These are phyloP conservation scores for Biston betularia DNA, from an alignment of 2,888 invertebrate genomes.

Conservation along the genomic window DNA sequence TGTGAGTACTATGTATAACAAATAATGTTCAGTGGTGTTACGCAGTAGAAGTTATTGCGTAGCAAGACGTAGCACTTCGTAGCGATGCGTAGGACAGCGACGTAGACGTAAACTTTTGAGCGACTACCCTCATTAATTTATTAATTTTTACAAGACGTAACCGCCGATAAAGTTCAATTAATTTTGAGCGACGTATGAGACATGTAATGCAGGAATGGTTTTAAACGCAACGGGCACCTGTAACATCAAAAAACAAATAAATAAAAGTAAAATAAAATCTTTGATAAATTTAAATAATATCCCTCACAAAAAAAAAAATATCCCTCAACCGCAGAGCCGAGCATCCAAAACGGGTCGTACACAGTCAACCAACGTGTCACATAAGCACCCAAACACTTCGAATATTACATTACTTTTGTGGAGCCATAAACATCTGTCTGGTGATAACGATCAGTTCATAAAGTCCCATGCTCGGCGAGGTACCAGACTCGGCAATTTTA, in stretches of 20 bases:
- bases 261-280: not conserved
- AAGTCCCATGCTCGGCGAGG: constrained; percentile 36
- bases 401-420: constrained; percentile 33
- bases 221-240: not conserved
- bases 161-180: too few relatives aligned
- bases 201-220: not conserved
- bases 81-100: constrained; percentile 10
- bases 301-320: constrained; percentile 1
- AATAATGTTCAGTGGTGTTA: not conserved
- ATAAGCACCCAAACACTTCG: constrained; percentile 16
- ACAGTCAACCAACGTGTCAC: constrained; percentile 16
- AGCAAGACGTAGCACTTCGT: constrained; percentile 9
- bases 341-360: constrained; percentile 6
- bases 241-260: not conserved
- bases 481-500: constrained; percentile 42
- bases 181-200: not conserved
- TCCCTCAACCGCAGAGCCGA: constrained; percentile 8
- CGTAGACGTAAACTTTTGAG: constrained; percentile 3
- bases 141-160: too few relatives aligned
- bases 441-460: constrained; percentile 40
- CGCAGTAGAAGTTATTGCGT: constrained; percentile 9
- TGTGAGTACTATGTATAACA: not conserved
- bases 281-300: not conserved
- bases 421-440: constrained; percentile 30
- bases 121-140: constrained; percentile 7